A percentile compares a stretch with the other conserved stretches of the same genome.
Evolutionary conservation across 2,888 invertebrate species (phyloP).

Genomic region (Acheta domesticus): DNA sequence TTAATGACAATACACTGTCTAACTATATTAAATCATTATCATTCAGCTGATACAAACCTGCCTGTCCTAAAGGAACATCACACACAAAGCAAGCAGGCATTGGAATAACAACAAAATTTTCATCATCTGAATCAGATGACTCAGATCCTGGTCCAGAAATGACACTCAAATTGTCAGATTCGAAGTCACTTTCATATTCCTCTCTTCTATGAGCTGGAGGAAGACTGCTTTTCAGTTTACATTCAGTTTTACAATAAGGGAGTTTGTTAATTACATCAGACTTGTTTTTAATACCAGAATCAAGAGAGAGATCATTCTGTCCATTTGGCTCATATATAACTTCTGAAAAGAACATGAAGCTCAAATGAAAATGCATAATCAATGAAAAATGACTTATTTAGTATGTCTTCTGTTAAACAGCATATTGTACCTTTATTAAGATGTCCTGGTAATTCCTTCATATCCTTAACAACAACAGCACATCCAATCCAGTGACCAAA

Average conservation of each 20-base stretch:
- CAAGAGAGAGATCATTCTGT: not conserved
- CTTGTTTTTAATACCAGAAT: not conserved
- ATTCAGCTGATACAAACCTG: not conserved
- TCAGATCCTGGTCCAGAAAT: constrained; percentile 42
- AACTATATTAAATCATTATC: too few relatives aligned
- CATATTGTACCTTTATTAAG: too few relatives aligned
- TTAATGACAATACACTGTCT: too few relatives aligned
- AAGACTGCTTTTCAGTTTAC: not conserved
- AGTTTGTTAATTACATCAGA: not conserved
- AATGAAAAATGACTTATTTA: too few relatives aligned
- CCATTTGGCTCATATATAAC: not conserved
- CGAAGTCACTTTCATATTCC: constrained; percentile 41
- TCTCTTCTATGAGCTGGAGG: constrained; percentile 4
- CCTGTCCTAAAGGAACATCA: constrained; percentile 27
- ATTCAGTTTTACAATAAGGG: not conserved
- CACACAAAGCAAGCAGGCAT: constrained; percentile 39
- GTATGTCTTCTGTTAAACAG: too few relatives aligned
- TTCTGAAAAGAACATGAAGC: too few relatives aligned
- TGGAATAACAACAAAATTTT: constrained; percentile 45
- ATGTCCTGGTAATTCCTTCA: not conserved
- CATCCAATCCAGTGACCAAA: constrained; percentile 50
- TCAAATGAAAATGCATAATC: too few relatives aligned
- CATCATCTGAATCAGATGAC: constrained; percentile 41
- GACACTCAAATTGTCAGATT: constrained; percentile 46
- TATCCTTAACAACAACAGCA: constrained; percentile 44